These are phyloP conservation scores for Hirtodrosophila histrioides DNA, from an alignment of 2,888 invertebrate species.

Conservation along the genomic window DNA sequence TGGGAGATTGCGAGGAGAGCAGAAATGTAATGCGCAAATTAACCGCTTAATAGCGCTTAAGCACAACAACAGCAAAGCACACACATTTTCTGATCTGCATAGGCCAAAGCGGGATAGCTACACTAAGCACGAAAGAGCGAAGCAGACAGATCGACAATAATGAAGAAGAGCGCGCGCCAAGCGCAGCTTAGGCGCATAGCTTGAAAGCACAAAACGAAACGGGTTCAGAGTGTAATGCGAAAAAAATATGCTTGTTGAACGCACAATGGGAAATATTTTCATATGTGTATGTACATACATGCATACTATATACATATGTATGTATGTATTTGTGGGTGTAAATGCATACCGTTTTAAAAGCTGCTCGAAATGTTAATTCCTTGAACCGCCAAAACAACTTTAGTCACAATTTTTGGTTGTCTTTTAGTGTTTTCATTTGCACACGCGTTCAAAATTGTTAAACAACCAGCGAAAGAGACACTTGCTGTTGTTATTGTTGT, in stretches of 20 bases:
- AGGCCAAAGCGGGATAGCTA: conserved; percentile 37
- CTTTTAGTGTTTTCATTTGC: conserved; percentile 18
- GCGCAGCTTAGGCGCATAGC: conserved; percentile 42
- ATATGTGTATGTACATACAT: neutral
- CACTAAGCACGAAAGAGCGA: neutral
- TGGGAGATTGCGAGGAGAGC: conserved; percentile 13
- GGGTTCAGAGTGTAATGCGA: conserved; percentile 60
- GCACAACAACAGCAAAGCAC: conserved; percentile 13
- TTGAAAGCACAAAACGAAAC: conserved; percentile 20
- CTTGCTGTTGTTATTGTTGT: conserved; percentile 18
- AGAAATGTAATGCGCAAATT: conserved; percentile 47
- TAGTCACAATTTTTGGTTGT: conserved; percentile 20
- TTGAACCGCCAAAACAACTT: conserved; percentile 1
- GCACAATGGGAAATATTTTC: conserved; percentile 20
- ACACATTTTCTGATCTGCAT: conserved; percentile 30
- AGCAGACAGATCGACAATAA: neutral
- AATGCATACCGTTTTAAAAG: conserved; percentile 67
- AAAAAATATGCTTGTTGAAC: conserved; percentile 13
- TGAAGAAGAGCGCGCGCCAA: conserved; percentile 33
- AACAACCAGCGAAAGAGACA: conserved; percentile 26
- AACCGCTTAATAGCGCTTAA: conserved; percentile 51
- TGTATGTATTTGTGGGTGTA: conserved; percentile 26
- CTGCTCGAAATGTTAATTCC: conserved; percentile 44
- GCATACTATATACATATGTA: conserved; percentile 2
- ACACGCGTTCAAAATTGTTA: conserved; percentile 33